A percentile compares a stretch with the other conserved stretches of the same genome.
Conservation (phyloP, 2,113 vertebrate genomes). For the Eulemur macaco region DNA sequence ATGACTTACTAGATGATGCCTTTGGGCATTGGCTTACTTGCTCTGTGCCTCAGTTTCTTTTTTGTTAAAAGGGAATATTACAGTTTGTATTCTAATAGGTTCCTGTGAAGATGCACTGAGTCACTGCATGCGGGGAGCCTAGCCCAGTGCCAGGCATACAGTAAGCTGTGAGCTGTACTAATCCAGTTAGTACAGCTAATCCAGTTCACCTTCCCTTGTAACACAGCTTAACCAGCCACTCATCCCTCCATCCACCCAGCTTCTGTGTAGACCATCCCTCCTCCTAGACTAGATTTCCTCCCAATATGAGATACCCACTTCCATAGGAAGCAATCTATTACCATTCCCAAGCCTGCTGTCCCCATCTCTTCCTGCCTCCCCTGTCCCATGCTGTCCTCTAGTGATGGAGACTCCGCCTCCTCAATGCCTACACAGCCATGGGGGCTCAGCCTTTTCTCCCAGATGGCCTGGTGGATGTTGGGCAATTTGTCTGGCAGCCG, state of each 20-base stretch:
- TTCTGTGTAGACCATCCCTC: neutral
- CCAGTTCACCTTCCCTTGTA: neutral
- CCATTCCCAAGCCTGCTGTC: neutral
- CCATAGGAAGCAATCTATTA: neutral
- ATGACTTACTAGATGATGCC: neutral
- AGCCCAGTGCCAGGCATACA: rapidly evolving
- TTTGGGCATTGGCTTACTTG: neutral
- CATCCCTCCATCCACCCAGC: neutral
- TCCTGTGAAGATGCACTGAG: neutral
- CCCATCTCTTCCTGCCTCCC: neutral
- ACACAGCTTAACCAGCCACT: neutral
- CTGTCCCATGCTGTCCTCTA: neutral
- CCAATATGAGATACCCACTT: neutral
- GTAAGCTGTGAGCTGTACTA: neutral
- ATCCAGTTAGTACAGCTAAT: neutral
- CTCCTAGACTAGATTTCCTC: neutral
- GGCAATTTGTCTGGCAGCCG: neutral
- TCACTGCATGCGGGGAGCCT: neutral
- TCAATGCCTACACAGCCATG: rapidly evolving
- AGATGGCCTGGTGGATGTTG: neutral
- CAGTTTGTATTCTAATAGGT: neutral
- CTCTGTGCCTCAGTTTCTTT: neutral
- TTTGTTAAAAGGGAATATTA: neutral
- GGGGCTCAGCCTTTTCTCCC: neutral
- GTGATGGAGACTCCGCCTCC: neutral